Evolutionary conservation across 1,140 invertebrate species (phyloP).

Genomic region (Hydropsyche tenuis): DNA sequence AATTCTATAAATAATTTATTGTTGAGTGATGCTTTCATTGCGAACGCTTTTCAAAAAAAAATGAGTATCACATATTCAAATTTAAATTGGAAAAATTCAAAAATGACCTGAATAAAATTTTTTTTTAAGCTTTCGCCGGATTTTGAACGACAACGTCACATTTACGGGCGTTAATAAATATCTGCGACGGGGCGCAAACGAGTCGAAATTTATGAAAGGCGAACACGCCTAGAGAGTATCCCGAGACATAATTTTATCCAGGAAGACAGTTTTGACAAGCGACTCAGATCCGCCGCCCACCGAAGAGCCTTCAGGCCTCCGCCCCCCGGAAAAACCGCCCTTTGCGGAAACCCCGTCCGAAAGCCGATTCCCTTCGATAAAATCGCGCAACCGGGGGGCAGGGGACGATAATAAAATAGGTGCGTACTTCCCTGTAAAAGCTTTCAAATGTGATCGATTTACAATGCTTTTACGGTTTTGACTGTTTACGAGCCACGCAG

Average conservation of each 20-base stretch:
- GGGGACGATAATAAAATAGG: conserved; percentile 46
- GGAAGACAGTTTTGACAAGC: conserved; percentile 48
- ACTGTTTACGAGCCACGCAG: conserved; percentile 20
- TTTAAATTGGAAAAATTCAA: no score
- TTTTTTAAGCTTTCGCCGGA: neutral
- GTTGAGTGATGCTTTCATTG: no score
- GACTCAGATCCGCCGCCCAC: neutral
- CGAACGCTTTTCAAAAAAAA: no score
- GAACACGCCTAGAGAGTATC: conserved; percentile 34
- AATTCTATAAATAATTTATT: no score
- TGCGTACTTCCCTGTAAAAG: conserved; percentile 41
- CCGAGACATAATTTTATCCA: conserved; percentile 48
- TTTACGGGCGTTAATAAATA: conserved; percentile 26
- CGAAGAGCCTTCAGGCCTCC: neutral
- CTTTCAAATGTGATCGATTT: conserved; percentile 43
- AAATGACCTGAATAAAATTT: no score
- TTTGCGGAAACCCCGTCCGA: conserved; percentile 11
- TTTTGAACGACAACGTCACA: conserved; percentile 29
- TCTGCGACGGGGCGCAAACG: conserved; percentile 17
- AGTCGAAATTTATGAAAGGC: conserved; percentile 32
- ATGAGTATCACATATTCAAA: no score
- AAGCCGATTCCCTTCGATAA: conserved; percentile 48
- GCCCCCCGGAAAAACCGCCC: neutral
- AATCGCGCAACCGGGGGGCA: conserved; percentile 36
- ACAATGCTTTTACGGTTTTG: conserved; percentile 33